Percentiles rank a stretch among this genome's conserved stretches.
Conservation (phyloP, 2,113 vertebrate genomes). For the Onychostruthus taczanowskii region DNA sequence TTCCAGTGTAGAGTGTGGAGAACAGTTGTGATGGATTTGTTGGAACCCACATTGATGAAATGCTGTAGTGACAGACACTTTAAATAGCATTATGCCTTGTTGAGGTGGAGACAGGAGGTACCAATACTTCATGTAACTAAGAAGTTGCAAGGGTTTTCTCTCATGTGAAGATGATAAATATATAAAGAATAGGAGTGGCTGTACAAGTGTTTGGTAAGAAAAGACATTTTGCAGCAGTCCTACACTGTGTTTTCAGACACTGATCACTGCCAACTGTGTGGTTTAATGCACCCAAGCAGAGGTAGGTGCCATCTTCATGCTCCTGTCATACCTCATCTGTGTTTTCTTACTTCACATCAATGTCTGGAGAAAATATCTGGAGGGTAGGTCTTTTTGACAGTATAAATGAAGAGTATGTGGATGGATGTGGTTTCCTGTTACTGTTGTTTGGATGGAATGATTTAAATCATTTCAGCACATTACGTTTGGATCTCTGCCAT, state of each 20-base stretch:
- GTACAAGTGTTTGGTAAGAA: neutral
- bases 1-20: neutral
- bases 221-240: neutral
- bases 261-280: neutral
- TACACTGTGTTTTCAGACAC: neutral
- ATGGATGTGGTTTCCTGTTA: neutral
- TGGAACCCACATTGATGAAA: neutral
- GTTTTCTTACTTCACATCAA: neutral
- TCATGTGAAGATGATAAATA: neutral
- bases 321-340: neutral
- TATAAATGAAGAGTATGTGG: neutral
- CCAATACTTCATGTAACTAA: neutral
- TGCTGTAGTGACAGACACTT: neutral
- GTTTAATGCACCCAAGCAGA: neutral
- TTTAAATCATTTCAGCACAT: conserved; percentile 5
- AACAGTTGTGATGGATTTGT: neutral
- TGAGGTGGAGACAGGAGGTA: neutral
- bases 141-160: neutral
- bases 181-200: neutral
- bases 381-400: neutral
- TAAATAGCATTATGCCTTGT: neutral
- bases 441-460: neutral
- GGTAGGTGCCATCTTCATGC: neutral
- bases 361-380: neutral
- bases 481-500: neutral